Conservation (phyloP, 2,797 vertebrate genomes). For the Enteromius treurensis region DNA sequence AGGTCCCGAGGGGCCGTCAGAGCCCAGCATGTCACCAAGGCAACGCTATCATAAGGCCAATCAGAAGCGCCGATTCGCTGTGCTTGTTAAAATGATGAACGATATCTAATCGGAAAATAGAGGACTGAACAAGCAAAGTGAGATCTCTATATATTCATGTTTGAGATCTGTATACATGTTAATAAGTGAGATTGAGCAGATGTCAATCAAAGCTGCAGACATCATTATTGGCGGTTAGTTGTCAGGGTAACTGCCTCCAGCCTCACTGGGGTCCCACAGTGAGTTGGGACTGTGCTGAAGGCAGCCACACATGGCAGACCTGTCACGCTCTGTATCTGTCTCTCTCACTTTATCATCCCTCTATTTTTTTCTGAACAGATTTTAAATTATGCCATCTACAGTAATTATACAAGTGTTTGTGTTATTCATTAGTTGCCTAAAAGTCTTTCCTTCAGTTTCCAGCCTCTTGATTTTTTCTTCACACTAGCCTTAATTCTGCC, state of each 20-base stretch:
- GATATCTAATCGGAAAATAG: slow-evolving; percentile 32
- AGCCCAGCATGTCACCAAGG: slow-evolving; percentile 64
- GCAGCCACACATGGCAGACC: slow-evolving; percentile 18
- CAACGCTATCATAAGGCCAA: slow-evolving; percentile 60
- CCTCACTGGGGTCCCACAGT: slow-evolving; percentile 51
- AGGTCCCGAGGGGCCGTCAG: slow-evolving; percentile 55
- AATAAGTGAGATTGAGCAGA: slow-evolving; percentile 49
- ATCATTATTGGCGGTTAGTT: slow-evolving; percentile 70
- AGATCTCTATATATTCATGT: slow-evolving; percentile 10
- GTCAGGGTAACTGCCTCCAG: slow-evolving; percentile 68
- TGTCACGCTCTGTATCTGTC: not conserved
- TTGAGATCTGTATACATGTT: not conserved
- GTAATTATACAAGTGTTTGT: slow-evolving; percentile 21
- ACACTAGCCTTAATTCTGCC: not conserved
- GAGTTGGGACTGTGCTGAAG: slow-evolving; percentile 36
- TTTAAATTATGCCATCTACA: slow-evolving; percentile 21
- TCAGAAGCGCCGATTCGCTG: slow-evolving; percentile 51
- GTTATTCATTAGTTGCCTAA: not conserved
- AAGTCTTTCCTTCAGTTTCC: not conserved
- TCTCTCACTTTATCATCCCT: slow-evolving; percentile 5
- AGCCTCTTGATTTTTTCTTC: not conserved
- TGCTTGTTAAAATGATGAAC: slow-evolving; percentile 60
- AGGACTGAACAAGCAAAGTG: not conserved
- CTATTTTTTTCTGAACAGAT: not conserved
- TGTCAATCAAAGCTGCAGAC: slow-evolving; percentile 69